Evolutionary conservation across 2,113 vertebrate genomes (phyloP).

Genomic region (Psophia crepitans): DNA sequence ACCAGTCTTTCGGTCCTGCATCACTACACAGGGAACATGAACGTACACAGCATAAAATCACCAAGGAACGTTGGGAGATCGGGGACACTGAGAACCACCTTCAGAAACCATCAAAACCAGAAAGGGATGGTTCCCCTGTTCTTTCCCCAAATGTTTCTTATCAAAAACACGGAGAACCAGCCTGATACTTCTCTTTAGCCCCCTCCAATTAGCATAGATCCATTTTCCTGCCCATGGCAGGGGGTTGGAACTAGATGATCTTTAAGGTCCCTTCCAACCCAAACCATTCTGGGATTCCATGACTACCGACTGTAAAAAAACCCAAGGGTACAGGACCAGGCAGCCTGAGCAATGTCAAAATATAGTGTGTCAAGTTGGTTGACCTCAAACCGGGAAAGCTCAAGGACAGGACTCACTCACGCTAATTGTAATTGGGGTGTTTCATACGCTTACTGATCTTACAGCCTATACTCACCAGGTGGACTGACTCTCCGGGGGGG

Average conservation of each 20-base stretch:
- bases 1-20: neutral
- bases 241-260: too few relatives aligned
- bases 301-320: neutral
- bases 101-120: neutral
- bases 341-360: neutral
- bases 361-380: neutral
- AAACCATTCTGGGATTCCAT: too few relatives aligned
- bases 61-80: neutral
- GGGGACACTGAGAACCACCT: neutral
- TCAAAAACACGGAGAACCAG: neutral
- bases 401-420: neutral
- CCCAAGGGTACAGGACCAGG: neutral
- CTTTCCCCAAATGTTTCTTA: neutral
- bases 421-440: neutral
- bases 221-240: neutral
- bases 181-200: neutral
- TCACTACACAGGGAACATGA: neutral
- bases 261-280: too few relatives aligned
- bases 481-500: neutral
- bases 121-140: neutral
- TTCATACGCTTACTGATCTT: neutral
- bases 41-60: neutral
- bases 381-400: neutral
- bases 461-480: accelerated
- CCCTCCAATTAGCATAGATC: neutral